Evolutionary conservation across 2,797 vertebrate species (phyloP).

Genomic region (Spheniscus humboldti): DNA sequence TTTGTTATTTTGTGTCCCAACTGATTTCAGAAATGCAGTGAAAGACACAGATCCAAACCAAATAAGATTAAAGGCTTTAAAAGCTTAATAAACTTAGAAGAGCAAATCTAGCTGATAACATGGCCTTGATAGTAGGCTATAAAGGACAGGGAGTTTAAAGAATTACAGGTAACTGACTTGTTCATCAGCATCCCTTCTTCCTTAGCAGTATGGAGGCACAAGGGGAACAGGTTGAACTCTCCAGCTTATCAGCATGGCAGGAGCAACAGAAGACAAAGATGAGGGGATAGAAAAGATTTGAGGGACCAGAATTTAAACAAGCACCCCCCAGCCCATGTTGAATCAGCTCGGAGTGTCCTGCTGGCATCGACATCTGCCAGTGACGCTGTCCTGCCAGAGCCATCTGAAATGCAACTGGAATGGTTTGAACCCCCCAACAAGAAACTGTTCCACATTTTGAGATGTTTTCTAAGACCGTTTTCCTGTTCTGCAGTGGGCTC

Average conservation of each 20-base stretch:
- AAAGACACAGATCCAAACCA: neutral
- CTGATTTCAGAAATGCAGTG: neutral
- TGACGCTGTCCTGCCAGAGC: neutral
- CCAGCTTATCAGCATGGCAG: neutral
- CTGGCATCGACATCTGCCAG: neutral
- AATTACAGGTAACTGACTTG: neutral
- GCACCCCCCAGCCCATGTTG: neutral
- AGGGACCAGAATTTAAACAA: neutral
- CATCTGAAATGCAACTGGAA: neutral
- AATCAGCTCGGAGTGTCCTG: neutral
- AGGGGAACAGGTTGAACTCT: neutral
- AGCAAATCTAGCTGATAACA: neutral
- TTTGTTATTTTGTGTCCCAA: neutral
- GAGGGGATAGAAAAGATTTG: neutral
- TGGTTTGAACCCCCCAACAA: neutral
- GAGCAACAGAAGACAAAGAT: neutral
- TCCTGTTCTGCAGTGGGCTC: rapidly evolving
- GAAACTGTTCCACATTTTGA: neutral
- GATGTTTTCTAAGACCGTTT: neutral
- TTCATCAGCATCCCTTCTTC: neutral
- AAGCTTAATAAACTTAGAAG: slow-evolving; percentile 22
- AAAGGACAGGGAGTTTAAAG: neutral
- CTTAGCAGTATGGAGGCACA: neutral
- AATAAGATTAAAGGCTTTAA: slow-evolving; percentile 40
- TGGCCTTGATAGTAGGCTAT: neutral